Conservation (phyloP, 2,113 vertebrate genomes). For the Peromyscus leucopus region DNA sequence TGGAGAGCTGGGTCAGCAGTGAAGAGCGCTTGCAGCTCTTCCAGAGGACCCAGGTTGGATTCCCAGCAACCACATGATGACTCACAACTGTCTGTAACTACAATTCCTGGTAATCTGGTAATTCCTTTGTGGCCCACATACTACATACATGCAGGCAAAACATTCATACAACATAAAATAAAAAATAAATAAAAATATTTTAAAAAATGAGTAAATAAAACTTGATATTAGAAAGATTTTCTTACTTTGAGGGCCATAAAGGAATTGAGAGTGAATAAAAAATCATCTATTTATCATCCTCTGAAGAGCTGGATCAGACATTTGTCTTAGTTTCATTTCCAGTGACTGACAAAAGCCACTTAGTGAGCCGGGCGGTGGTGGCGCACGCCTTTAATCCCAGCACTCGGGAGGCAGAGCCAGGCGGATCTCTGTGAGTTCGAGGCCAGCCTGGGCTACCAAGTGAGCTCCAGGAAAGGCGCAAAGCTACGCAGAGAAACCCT, state of each 20-base stretch:
- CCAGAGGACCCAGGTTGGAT: not conserved
- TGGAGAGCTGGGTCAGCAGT: not conserved
- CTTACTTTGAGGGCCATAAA: constrained; percentile 5
- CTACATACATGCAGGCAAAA: not conserved
- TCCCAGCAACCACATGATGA: not conserved
- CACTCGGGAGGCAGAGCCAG: no score
- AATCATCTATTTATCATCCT: not conserved
- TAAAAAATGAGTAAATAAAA: not conserved
- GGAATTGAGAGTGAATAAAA: constrained; percentile 12
- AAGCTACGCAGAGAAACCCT: no score
- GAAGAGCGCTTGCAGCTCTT: not conserved
- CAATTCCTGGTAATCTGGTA: not conserved
- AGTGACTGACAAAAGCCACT: not conserved
- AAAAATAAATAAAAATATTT: not conserved
- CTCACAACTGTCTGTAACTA: not conserved
- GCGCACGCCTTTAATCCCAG: no score
- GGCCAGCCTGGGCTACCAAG: no score
- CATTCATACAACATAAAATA: not conserved
- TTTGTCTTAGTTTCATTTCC: not conserved
- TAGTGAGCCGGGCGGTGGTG: no score
- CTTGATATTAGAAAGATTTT: not conserved
- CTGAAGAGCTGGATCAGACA: not conserved
- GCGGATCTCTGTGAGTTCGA: no score
- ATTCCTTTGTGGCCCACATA: not conserved
- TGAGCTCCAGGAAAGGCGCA: no score